These are phyloP conservation scores for Drosophila greeni DNA, from an alignment of 2,888 invertebrate genomes.

Conservation along the genomic window DNA sequence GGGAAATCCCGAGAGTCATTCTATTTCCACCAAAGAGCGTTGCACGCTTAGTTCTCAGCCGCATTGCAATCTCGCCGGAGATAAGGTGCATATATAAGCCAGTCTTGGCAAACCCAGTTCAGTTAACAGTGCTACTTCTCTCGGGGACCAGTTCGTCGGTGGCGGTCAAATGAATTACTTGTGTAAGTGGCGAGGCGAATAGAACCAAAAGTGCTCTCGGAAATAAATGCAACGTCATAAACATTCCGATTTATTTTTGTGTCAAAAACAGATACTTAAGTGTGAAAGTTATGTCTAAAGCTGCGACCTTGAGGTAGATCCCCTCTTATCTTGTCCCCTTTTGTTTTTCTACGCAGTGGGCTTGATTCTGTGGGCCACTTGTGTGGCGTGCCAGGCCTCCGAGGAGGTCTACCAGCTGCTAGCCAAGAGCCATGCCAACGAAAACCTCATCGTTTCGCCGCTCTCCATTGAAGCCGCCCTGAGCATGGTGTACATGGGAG, in stretches of 20 bases:
- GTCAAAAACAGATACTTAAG: background rate
- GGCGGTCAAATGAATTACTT: conserved; percentile 20
- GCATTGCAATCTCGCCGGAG: conserved; percentile 5
- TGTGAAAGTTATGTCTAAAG: background rate
- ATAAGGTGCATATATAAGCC: conserved; percentile 14
- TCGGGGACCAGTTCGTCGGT: conserved; percentile 15
- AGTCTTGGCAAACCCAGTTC: conserved; percentile 11
- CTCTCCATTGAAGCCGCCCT: conserved; percentile 84
- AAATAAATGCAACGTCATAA: background rate
- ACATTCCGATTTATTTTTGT: background rate
- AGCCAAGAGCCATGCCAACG: conserved; percentile 22
- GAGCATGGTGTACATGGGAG: conserved; percentile 85
- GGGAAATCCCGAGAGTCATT: conserved; percentile 22
- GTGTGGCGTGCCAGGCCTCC: conserved; percentile 6
- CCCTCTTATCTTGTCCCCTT: background rate
- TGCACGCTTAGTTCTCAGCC: conserved; percentile 8
- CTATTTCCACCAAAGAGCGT: conserved; percentile 17
- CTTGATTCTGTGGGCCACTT: conserved; percentile 8
- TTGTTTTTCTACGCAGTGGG: conserved; percentile 7
- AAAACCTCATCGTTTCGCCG: conserved; percentile 58
- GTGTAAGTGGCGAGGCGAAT: conserved; percentile 22
- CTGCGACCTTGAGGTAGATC: background rate
- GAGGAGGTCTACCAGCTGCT: conserved; percentile 32
- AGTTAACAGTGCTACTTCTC: conserved; percentile 14
- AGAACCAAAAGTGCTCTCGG: background rate